phyloP scores from a whole-genome alignment of 1,140 invertebrate species.

The Eufriesea mexicana region DNA sequence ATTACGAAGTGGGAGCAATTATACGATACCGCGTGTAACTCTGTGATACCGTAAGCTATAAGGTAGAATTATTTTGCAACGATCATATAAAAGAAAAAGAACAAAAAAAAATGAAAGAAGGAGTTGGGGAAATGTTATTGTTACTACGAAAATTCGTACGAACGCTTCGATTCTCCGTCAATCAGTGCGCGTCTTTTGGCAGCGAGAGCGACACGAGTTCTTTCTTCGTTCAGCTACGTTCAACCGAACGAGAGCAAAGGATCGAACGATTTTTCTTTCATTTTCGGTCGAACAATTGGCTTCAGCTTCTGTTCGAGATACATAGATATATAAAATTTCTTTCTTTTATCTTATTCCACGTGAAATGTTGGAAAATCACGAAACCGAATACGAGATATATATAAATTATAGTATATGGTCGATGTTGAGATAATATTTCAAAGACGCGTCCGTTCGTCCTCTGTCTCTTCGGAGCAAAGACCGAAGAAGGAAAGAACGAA shows the following conservation, averaged over 20 bases:
- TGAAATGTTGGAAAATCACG: neutral
- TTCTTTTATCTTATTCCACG: neutral
- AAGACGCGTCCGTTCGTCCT: neutral
- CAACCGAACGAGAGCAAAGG: neutral
- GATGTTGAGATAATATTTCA: neutral
- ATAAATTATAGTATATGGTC: too few species aligned
- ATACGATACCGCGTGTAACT: constrained; percentile 78
- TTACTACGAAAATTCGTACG: constrained; percentile 56
- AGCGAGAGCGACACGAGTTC: constrained; percentile 12
- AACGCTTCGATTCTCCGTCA: constrained; percentile 55
- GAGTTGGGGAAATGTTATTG: constrained; percentile 30
- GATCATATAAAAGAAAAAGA: constrained; percentile 50
- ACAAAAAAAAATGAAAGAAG: constrained; percentile 1
- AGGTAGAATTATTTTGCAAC: constrained; percentile 80
- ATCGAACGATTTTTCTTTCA: neutral
- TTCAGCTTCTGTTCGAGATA: neutral
- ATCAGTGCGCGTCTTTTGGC: constrained; percentile 33
- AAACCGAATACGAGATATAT: neutral
- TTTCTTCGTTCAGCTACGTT: constrained; percentile 10
- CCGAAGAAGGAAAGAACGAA: neutral
- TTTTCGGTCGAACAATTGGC: neutral
- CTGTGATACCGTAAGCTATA: constrained; percentile 81
- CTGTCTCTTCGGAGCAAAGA: neutral
- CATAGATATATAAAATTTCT: neutral
- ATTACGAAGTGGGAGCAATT: constrained; percentile 70